A percentile compares a stretch with the other conserved stretches of the same genome.
Evolutionary conservation across 2,888 invertebrate genomes (phyloP).

Genomic region (Heliconius hortense): DNA sequence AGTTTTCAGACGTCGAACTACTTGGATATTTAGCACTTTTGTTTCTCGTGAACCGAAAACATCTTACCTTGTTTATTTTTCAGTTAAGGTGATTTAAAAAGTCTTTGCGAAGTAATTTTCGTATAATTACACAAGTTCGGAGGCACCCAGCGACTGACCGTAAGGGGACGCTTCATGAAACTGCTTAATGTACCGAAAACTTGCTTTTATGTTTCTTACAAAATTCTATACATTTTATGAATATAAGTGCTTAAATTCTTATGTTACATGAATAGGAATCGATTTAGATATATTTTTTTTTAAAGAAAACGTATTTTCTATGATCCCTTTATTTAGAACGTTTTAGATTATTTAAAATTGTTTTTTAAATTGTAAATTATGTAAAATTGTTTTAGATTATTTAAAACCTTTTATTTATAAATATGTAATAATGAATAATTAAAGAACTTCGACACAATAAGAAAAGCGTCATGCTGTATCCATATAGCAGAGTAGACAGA

Average conservation of each 20-base stretch:
- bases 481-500: no score
- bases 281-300: no score
- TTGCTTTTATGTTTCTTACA: slow-evolving; percentile 23
- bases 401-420: no score
- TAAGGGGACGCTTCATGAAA: slow-evolving; percentile 25
- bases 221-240: slow-evolving; percentile 5
- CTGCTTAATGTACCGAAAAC: slow-evolving; percentile 32
- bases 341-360: no score
- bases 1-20: slow-evolving; percentile 4
- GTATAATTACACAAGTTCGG: slow-evolving; percentile 22
- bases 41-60: not conserved
- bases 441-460: no score
- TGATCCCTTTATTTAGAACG: no score
- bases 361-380: no score
- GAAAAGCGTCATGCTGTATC: no score
- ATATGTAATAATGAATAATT: no score
- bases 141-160: slow-evolving; percentile 22
- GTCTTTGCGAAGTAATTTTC: slow-evolving; percentile 8
- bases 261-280: not conserved
- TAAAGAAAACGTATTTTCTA: no score
- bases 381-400: no score
- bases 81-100: slow-evolving; percentile 13
- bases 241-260: not conserved
- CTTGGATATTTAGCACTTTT: not conserved
- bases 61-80: slow-evolving; percentile 19